Percentiles rank a stretch among this genome's conserved stretches.
Evolutionary conservation across 2,888 invertebrate species (phyloP).

Genomic region (Noctua fimbriata): DNA sequence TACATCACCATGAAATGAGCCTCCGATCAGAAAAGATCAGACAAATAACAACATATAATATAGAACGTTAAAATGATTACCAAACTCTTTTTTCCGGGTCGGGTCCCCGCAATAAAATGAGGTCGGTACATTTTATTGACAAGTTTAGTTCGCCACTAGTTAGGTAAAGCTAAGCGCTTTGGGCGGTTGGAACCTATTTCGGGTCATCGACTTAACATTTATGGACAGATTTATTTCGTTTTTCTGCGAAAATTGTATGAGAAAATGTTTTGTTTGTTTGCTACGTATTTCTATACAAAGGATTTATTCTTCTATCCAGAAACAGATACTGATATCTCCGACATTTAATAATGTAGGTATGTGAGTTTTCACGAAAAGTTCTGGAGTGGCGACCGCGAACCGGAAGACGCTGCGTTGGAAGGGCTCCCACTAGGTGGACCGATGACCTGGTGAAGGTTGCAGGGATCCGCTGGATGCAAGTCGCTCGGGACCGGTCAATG

Average conservation of each 20-base stretch:
- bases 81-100: conserved; percentile 68
- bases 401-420: no score
- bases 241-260: conserved; percentile 36
- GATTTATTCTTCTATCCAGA: neutral
- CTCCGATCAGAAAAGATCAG: conserved; percentile 33
- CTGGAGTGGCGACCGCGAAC: no score
- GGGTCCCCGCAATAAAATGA: conserved; percentile 70
- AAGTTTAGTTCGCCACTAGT: conserved; percentile 65
- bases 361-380: neutral
- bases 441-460: no score
- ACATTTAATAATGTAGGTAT: no score
- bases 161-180: conserved; percentile 61
- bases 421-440: no score
- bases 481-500: no score
- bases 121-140: conserved; percentile 71
- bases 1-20: conserved; percentile 30
- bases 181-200: conserved; percentile 62
- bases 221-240: conserved; percentile 57
- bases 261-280: conserved; percentile 38
- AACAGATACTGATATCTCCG: neutral
- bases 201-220: conserved; percentile 60
- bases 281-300: neutral
- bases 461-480: no score
- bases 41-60: conserved; percentile 44
- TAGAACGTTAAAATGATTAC: conserved; percentile 63